A percentile compares a stretch with the other conserved stretches of the same genome.
Evolutionary conservation across 2,113 vertebrate species (phyloP).

Genomic region (Mus pahari): DNA sequence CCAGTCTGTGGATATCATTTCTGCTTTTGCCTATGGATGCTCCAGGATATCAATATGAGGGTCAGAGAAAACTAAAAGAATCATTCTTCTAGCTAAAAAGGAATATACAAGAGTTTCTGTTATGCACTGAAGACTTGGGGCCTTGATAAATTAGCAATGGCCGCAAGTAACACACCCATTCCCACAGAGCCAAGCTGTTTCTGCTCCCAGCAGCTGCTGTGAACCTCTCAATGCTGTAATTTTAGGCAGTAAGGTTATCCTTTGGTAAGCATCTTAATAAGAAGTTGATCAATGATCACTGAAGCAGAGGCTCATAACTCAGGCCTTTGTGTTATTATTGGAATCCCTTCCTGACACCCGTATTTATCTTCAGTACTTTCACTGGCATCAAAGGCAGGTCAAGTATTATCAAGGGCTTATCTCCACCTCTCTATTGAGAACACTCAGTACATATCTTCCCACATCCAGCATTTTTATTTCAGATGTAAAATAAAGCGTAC

Average conservation of each 20-base stretch:
- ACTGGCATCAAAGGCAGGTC: not conserved
- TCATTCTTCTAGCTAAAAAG: not conserved
- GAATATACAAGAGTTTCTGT: slow-evolving; percentile 25
- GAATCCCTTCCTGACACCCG: not conserved
- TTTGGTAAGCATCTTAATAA: not conserved
- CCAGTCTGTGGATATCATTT: not conserved
- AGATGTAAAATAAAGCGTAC: not conserved
- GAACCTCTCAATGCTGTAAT: not conserved
- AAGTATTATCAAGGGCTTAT: not conserved
- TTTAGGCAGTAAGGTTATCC: not conserved
- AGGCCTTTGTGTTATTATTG: not conserved
- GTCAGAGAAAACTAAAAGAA: slow-evolving; percentile 12
- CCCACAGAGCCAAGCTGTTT: not conserved
- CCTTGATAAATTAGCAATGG: not conserved
- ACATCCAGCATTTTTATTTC: not conserved
- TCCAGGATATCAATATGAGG: slow-evolving; percentile 31
- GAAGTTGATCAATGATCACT: not conserved
- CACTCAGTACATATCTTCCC: not conserved
- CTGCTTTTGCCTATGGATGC: not conserved
- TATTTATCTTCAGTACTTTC: slow-evolving; percentile 2
- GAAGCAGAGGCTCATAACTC: not conserved
- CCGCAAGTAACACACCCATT: not conserved
- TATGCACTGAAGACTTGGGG: not conserved
- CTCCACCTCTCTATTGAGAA: not conserved
- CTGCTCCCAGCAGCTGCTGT: not conserved